Evolutionary conservation across 2,113 vertebrate genomes (phyloP), one percentile per base, ranked within the genome.

Genomic region (Capreolus pygargus): DNA sequence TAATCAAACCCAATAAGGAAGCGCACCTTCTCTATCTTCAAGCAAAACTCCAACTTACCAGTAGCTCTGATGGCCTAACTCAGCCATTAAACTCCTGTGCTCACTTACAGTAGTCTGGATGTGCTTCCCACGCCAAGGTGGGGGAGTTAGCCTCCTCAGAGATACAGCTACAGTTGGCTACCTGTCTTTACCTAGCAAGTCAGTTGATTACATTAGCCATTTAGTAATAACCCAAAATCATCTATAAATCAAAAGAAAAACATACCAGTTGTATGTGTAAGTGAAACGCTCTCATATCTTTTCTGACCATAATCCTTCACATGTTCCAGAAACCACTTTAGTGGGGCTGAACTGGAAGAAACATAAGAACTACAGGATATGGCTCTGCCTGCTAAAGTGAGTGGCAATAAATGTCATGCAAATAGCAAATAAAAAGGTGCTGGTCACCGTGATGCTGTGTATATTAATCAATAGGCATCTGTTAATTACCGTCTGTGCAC

Each of bases 1-100:
- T 98, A 97, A 98, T 93, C 95, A 97, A 89, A 92, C 64, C 93
- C 91, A 97, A 93, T 82, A 97, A 98, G 96, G 39, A 84, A 93
- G 89, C 78, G 25, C 39, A 86, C 50, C 33, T 87, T 88, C 82
- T 93, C 30, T 96, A 87, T 97, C 96, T 96, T 97, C 94, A 97
- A 96, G 97, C 84, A 95, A 55, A 92, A 84, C 82, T 96, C 57
- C 33, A 94, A 23, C 60, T 60, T 67, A 39, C 58, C 85, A 96
- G 92, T 89, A 97, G 89, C 85, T 89, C 64, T 84, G 87, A 93
- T 91, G 54, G 50, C 85, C 87, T 64, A 95, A 95, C 88, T 97
- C 64, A 90, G 50, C 60, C 55, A 70, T 92, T 94, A 89, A 94
- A 70, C 88, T 92, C 25, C 78, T 89, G 2, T 2, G n/a, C 33